Conservation (phyloP, 23 tunicate genomes). For the Halocynthia roretzi region DNA sequence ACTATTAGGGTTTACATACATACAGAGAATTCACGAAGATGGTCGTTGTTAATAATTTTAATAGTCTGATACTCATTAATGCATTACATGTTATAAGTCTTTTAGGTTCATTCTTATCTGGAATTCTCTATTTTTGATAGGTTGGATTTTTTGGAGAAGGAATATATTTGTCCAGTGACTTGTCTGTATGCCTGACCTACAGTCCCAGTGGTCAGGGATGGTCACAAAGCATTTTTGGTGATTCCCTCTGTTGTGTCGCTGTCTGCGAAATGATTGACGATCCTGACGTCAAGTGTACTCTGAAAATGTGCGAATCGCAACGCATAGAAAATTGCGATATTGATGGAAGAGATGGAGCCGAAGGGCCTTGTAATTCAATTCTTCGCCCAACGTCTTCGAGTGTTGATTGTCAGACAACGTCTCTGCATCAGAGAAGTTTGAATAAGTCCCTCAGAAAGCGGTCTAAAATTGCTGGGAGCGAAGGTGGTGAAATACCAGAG, state of each 20-base stretch:
- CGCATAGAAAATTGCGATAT: neutral
- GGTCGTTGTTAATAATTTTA: no score
- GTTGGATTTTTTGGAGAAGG: conserved; percentile 82
- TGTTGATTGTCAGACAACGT: neutral
- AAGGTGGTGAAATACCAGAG: conserved; percentile 85
- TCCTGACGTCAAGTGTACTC: conserved; percentile 83
- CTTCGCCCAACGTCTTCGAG: neutral
- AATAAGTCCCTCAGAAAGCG: neutral
- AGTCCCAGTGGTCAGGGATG: conserved; percentile 47
- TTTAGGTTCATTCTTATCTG: neutral
- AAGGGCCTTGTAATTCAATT: no score
- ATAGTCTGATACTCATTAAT: no score
- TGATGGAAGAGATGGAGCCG: neutral
- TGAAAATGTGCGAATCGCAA: conserved; percentile 3
- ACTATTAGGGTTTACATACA: no score
- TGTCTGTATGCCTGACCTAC: conserved; percentile 40
- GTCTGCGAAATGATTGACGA: conserved; percentile 78
- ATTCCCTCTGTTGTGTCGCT: conserved; percentile 68
- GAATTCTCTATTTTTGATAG: conserved; percentile 30
- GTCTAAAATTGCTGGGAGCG: conserved; percentile 67
- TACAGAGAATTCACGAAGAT: no score
- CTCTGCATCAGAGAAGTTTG: no score
- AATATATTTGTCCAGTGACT: conserved; percentile 69
- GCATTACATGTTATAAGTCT: no score
- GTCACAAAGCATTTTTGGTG: conserved; percentile 53